Evolutionary conservation across 2,797 vertebrate genomes (phyloP).

Genomic region (Spea hammondii): DNA sequence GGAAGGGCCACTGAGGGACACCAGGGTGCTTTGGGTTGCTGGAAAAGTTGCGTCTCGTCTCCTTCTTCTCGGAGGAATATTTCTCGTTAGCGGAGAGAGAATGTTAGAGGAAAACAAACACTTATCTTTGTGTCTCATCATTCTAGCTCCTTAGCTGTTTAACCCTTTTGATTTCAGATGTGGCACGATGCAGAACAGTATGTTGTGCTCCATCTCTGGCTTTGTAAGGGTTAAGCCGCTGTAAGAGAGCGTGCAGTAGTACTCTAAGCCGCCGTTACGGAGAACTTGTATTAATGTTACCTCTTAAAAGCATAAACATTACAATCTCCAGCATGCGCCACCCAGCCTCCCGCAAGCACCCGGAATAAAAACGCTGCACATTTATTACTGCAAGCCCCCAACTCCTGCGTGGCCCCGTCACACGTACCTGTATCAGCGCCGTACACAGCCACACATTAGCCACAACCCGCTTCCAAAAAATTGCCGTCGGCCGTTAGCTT

Average conservation of each 20-base stretch:
- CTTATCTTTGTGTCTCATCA: too few relatives aligned
- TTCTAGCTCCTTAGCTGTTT: too few relatives aligned
- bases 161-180: too few relatives aligned
- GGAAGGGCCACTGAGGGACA: constrained; percentile 21
- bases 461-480: background rate
- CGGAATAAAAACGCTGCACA: background rate
- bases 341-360: background rate
- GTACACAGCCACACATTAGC: background rate
- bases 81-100: constrained; percentile 19
- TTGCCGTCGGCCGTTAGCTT: background rate
- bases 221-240: background rate
- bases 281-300: background rate
- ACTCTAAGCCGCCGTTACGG: too few relatives aligned
- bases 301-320: background rate
- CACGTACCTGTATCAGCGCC: background rate
- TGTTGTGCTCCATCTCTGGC: background rate
- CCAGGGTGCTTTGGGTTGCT: fast-evolving
- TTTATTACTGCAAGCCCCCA: constrained; percentile 8
- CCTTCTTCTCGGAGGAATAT: constrained; percentile 2
- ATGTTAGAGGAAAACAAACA: constrained; percentile 16
- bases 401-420: constrained; percentile 10
- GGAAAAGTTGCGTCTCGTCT: constrained; percentile 49
- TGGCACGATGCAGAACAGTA: too few relatives aligned
- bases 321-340: background rate
- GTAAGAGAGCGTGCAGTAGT: background rate